These are phyloP conservation scores for Astreopora myriophthalma DNA, from an alignment of 64 coral and sea anemone species.

Conservation along the genomic window DNA sequence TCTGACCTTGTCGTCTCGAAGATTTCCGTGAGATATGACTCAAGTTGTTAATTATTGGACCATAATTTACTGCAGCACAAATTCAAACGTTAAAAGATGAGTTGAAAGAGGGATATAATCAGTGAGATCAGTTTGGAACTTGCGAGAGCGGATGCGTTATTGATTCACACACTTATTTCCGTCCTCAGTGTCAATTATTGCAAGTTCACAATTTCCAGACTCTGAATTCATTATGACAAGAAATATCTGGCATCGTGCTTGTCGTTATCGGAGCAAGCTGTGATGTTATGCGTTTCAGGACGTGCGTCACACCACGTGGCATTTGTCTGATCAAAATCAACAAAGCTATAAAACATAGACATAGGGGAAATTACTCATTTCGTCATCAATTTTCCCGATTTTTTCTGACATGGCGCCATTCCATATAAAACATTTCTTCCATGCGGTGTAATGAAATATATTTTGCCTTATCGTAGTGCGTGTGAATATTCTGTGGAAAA, in stretches of 20 bases:
- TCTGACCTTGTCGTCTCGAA: not conserved
- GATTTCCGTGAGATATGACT: not conserved
- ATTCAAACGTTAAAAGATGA: not conserved
- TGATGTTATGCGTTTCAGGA: not conserved
- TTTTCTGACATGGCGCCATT: not conserved
- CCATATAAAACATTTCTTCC: not conserved
- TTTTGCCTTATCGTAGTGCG: not conserved
- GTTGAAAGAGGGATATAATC: too few relatives aligned
- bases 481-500: not conserved
- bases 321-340: not conserved
- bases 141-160: not conserved
- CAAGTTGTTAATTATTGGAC: too few relatives aligned
- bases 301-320: not conserved
- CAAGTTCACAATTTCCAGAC: not conserved
- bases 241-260: not conserved
- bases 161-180: not conserved
- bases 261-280: not conserved
- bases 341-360: not conserved
- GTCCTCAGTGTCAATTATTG: not conserved
- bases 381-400: not conserved
- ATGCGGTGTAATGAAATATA: not conserved
- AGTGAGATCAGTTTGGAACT: not conserved
- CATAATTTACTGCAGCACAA: not conserved
- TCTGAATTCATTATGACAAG: not conserved
- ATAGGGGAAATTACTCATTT: not conserved